A percentile compares a stretch with the other conserved stretches of the same genome.
Evolutionary conservation across 2,888 invertebrate species (phyloP).

Genomic region (Sclerodermus sp.): DNA sequence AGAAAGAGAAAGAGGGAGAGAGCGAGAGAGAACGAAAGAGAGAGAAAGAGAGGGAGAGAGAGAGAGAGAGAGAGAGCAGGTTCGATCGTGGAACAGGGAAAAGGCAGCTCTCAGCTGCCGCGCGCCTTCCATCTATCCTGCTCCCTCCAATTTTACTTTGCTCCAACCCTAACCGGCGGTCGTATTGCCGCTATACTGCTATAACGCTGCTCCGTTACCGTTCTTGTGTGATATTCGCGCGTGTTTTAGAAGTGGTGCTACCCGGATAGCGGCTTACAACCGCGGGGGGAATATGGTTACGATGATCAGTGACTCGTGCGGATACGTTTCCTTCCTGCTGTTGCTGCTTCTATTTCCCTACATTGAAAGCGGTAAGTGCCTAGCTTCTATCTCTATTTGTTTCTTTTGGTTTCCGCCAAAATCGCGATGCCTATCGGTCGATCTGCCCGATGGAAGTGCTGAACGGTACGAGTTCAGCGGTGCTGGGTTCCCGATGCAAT

Average conservation of each 20-base stretch:
- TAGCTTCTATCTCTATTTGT: no score
- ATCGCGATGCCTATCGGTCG: no score
- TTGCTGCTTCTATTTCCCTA: conserved; percentile 70
- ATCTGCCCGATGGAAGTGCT: no score
- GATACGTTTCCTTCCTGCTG: conserved; percentile 69
- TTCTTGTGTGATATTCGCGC: conserved; percentile 13
- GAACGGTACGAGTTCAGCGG: no score
- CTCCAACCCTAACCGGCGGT: no score
- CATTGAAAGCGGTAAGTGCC: conserved; percentile 71
- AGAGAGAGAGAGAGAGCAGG: conserved; percentile 5
- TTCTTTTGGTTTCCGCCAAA: no score
- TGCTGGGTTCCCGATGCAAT: no score
- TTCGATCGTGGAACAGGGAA: conserved; percentile 2
- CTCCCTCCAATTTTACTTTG: background rate
- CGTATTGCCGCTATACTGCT: no score
- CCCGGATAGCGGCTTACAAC: conserved; percentile 14
- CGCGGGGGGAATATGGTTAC: conserved; percentile 34
- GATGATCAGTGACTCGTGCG: conserved; percentile 56
- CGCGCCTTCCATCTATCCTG: background rate
- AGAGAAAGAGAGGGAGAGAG: background rate
- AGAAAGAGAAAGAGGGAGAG: background rate
- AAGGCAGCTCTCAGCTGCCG: background rate
- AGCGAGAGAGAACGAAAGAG: background rate
- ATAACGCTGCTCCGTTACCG: conserved; percentile 26
- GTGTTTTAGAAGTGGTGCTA: conserved; percentile 26